Percentiles rank a stretch among this genome's conserved stretches.
These are phyloP conservation scores for Galleria mellonella DNA, from an alignment of 1,140 invertebrate species.

Conservation along the genomic window DNA sequence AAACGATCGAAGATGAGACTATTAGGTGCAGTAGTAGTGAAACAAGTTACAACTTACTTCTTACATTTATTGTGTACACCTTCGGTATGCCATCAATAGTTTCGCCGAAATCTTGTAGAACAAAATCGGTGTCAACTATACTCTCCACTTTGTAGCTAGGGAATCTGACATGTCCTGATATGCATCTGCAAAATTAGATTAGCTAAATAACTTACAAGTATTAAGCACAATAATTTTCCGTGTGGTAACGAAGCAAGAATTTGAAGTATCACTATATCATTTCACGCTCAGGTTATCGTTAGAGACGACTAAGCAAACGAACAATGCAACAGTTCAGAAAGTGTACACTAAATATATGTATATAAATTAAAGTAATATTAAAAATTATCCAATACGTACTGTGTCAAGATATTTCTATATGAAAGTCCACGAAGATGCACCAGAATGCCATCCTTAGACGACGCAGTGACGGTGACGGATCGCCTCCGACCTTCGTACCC, in stretches of 20 bases:
- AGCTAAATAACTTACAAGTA: too few species aligned
- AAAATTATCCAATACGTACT: conserved; percentile 29
- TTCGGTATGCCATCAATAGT: conserved; percentile 32
- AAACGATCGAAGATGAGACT: too few species aligned
- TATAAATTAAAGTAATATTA: too few species aligned
- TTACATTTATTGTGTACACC: conserved; percentile 41
- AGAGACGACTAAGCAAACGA: too few species aligned
- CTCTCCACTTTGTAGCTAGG: conserved; percentile 31
- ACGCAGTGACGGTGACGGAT: conserved; percentile 40
- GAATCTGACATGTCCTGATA: conserved; percentile 42
- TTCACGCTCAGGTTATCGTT: too few species aligned
- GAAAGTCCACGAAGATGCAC: conserved; percentile 52
- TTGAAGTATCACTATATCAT: too few species aligned
- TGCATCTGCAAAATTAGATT: conserved; percentile 18
- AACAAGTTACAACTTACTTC: too few species aligned
- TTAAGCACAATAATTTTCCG: too few species aligned
- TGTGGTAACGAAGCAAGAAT: too few species aligned
- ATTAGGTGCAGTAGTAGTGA: too few species aligned
- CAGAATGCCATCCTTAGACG: conserved; percentile 56
- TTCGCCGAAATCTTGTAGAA: conserved; percentile 46
- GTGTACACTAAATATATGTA: too few species aligned
- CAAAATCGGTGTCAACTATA: conserved; percentile 38
- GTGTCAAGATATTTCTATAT: conserved; percentile 52
- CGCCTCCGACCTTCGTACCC: conserved; percentile 31
- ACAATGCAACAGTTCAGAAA: too few species aligned